Evolutionary conservation across 2,113 vertebrate species (phyloP).

Genomic region (Actenoides lindsayi): DNA sequence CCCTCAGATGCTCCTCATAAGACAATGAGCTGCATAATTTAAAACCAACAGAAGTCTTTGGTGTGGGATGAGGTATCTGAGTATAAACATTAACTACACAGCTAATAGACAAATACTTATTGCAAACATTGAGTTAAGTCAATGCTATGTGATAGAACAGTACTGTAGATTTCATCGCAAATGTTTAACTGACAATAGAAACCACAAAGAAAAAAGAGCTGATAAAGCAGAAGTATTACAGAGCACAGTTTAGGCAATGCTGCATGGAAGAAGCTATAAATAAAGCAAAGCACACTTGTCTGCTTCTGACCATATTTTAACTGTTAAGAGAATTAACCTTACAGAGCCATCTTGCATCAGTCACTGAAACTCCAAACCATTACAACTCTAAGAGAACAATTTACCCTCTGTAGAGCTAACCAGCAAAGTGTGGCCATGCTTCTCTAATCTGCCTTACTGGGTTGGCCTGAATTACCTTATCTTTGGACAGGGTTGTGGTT

Average conservation of each 20-base stretch:
- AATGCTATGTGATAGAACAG: neutral
- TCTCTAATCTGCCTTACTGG: neutral
- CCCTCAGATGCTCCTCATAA: too few species aligned
- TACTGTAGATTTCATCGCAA: neutral
- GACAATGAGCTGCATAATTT: neutral
- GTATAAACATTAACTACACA: neutral
- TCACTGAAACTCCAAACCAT: neutral
- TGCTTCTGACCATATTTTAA: neutral
- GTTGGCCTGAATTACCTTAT: neutral
- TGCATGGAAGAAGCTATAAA: neutral
- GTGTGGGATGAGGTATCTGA: neutral
- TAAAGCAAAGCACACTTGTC: neutral
- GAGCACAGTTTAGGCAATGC: neutral
- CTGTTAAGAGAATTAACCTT: neutral
- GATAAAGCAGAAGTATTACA: neutral
- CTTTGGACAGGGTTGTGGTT: neutral
- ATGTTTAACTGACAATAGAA: neutral
- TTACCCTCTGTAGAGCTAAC: neutral
- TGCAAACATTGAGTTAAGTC: neutral
- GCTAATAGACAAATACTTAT: neutral
- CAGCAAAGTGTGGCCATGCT: accelerated
- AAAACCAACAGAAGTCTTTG: neutral
- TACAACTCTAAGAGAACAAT: neutral
- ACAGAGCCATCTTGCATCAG: neutral
- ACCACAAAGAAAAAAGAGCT: neutral